A percentile compares a stretch with the other conserved stretches of the same genome.
phyloP scores from a whole-genome alignment of 2,113 vertebrate species.

The Hippocampus mohnikei region DNA sequence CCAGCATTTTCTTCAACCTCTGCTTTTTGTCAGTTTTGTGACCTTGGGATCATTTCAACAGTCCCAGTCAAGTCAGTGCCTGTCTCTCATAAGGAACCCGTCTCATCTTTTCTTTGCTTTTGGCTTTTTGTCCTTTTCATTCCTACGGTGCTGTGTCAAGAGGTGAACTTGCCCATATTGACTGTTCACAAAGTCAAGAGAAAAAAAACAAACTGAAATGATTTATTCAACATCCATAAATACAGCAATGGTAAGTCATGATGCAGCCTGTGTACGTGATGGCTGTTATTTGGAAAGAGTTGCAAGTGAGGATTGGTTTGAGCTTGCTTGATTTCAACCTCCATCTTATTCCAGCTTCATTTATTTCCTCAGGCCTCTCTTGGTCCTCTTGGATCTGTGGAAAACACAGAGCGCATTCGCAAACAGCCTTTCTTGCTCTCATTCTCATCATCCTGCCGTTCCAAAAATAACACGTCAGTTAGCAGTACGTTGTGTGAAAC shows the following conservation, averaged over 20 bases:
- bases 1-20: not conserved
- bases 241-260: not conserved
- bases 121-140: constrained; percentile 16
- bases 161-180: not conserved
- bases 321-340: not conserved
- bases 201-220: constrained; percentile 5
- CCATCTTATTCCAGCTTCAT: not conserved
- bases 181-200: not conserved
- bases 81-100: constrained; percentile 25
- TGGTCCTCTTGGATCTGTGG: constrained; percentile 67
- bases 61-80: constrained; percentile 52
- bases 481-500: not conserved
- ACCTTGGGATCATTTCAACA: constrained; percentile 15
- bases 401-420: not conserved
- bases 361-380: constrained; percentile 72
- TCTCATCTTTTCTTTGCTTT: constrained; percentile 15
- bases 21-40: too few relatives aligned
- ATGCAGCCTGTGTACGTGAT: not conserved
- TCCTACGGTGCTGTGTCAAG: not conserved
- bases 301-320: constrained; percentile 16
- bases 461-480: constrained; percentile 1
- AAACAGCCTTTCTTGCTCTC: not conserved
- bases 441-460: not conserved
- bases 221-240: constrained; percentile 43
- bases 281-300: not conserved